Evolutionary conservation across 2,113 vertebrate genomes (phyloP).

Genomic region (Neotoma lepida): DNA sequence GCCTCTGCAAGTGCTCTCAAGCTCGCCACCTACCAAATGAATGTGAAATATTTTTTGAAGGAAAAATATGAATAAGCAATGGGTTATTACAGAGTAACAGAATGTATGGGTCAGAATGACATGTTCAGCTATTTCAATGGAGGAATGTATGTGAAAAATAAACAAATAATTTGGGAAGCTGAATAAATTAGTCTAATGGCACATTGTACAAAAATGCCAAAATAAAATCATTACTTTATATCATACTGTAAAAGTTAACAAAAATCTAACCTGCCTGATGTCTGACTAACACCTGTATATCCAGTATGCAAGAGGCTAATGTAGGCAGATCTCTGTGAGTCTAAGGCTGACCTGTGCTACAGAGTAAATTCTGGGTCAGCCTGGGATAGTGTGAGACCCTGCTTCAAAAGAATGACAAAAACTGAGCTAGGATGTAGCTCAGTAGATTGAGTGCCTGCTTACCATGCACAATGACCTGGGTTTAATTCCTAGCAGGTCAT

Average conservation of each 20-base stretch:
- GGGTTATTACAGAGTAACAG: background rate
- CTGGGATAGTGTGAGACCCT: background rate
- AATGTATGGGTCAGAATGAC: background rate
- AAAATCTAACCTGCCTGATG: background rate
- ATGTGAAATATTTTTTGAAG: background rate
- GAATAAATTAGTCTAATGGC: background rate
- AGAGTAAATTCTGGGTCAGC: background rate
- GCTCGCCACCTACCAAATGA: background rate
- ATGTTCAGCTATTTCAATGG: background rate
- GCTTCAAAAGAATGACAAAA: background rate
- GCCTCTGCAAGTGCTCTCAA: background rate
- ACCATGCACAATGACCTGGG: too few species aligned
- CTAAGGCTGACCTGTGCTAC: background rate
- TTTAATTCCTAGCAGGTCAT: background rate
- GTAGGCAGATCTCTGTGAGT: background rate
- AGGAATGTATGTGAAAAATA: background rate
- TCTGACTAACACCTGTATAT: background rate
- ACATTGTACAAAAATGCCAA: background rate
- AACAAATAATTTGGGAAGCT: background rate
- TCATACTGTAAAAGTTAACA: background rate
- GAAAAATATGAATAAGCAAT: conserved; percentile 29
- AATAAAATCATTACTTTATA: background rate
- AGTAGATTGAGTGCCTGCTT: background rate
- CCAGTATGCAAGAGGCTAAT: background rate
- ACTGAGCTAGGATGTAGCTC: too few species aligned